Base-by-base conservation (phyloP, 2,797 vertebrate species). In the Phrynocephalus guinanensis region DNA sequence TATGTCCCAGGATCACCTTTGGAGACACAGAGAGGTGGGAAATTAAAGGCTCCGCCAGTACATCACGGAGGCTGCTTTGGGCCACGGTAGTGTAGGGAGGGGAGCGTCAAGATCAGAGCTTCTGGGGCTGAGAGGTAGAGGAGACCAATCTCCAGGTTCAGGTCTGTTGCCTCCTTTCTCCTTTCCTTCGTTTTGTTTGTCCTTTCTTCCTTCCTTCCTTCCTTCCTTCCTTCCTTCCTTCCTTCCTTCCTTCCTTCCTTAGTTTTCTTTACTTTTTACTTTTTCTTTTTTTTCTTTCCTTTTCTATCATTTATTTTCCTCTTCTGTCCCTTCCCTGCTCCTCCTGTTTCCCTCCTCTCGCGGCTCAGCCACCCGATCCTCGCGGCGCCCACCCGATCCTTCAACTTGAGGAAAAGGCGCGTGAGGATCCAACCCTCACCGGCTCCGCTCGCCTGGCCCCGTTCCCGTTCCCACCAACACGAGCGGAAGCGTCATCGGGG, bases 401-500 rank as follows among this genome's bases (percentile, higher is more conserved):
- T 70, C 77, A 72, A 33, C 76, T 73, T 48, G 67, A 72, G 76
- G 76, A 30, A 18, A 18, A 3, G 24, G 82, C 38, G 63, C 86
- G 60, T 68, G 86, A 44, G 72, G 78, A 87, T n/a, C 48, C 86
- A 56, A 79, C 66, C 87, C n/a, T 83, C 52, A 7, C 76, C 50
- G 82, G 67, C 82, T 71, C 68, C 22, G 76, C 87, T 68, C 38
- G 82, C 86, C 82, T 88, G 81, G 81, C 86, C 30, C 82, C 28
- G 26, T 71, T 82, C 76, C 87, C 76, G 76, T 5, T 30, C 81
- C 85, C 86, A 75, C 87, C 87, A 56, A 75, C 77, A 60, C 33
- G 82, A 73, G 75, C 71, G n/a, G 87, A 63, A 79, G 76, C 87
- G 67, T 84, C 87, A 84, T 79, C 30, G 67, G 87, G 87, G 76